Conservation (phyloP, 2,797 vertebrate species). For the Aselliscus stoliczkanus region DNA sequence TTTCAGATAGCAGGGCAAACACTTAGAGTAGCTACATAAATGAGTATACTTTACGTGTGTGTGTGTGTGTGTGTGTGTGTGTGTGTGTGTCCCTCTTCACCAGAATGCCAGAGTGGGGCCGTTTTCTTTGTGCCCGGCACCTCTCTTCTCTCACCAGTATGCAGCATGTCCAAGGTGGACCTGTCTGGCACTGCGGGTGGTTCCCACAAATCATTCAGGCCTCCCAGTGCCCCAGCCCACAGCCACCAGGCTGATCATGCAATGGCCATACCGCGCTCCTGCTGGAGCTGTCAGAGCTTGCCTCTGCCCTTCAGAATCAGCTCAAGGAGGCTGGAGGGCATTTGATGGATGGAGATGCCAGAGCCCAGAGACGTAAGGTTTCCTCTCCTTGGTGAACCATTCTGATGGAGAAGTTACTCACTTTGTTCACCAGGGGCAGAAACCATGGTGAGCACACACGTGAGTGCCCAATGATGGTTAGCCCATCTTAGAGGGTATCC, state of each 20-base stretch:
- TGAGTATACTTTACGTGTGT: neutral
- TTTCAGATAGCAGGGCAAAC: neutral
- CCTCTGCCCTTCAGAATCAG: neutral
- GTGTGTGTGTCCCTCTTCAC: neutral
- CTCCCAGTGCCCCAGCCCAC: neutral
- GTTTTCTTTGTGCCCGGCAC: neutral
- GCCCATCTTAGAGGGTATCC: neutral
- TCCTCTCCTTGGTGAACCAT: fast-evolving
- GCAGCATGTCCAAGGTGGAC: neutral
- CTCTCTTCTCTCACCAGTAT: neutral
- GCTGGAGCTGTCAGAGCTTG: neutral
- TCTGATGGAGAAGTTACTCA: neutral
- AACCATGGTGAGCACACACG: neutral
- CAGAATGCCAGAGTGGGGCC: neutral
- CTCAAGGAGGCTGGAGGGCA: neutral
- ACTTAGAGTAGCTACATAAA: neutral
- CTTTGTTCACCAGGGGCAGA: no score
- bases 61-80: no score
- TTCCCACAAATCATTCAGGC: neutral
- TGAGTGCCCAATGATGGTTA: neutral
- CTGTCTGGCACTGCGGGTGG: neutral
- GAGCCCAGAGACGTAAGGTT: neutral
- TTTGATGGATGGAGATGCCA: neutral
- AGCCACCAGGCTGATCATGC: fast-evolving
- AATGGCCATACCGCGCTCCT: fast-evolving